Evolutionary conservation across 2,113 vertebrate species (phyloP).

Genomic region (Triplophysa dalaica): DNA sequence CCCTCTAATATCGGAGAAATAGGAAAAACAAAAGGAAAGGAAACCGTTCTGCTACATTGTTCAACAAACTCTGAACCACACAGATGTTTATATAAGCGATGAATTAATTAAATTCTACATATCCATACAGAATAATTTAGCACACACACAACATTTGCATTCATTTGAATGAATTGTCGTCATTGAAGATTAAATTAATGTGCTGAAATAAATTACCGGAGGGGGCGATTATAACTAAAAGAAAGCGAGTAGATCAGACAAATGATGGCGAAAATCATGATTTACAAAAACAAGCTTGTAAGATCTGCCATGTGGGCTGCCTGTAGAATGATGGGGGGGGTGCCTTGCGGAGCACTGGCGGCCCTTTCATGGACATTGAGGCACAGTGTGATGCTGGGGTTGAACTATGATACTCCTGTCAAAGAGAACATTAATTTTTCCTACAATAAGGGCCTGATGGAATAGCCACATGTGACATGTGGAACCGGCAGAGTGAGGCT

Average conservation of each 20-base stretch:
- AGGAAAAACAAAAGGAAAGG: neutral
- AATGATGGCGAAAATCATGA: constrained; percentile 31
- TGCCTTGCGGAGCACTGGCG: constrained; percentile 29
- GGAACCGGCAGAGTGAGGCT: constrained; percentile 41
- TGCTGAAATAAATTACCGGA: constrained; percentile 12
- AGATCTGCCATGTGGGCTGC: constrained; percentile 33
- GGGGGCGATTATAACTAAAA: neutral
- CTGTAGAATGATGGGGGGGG: constrained; percentile 28
- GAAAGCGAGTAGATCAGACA: constrained; percentile 26
- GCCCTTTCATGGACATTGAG: constrained; percentile 36
- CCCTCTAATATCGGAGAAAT: constrained; percentile 15
- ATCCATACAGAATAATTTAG: neutral
- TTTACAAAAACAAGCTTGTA: constrained; percentile 48
- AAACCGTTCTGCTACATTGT: neutral
- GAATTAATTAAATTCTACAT: neutral
- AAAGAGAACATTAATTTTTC: constrained; percentile 49
- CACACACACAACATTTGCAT: constrained; percentile 2
- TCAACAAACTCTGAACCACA: neutral
- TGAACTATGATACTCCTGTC: constrained; percentile 50
- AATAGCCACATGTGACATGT: constrained; percentile 62
- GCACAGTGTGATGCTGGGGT: constrained; percentile 50
- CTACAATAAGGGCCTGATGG: constrained; percentile 59
- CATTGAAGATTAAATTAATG: neutral
- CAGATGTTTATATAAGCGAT: neutral
- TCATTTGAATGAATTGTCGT: constrained; percentile 10